phyloP scores from a whole-genome alignment of 2,113 vertebrate genomes.

The Phocoena sinus region DNA sequence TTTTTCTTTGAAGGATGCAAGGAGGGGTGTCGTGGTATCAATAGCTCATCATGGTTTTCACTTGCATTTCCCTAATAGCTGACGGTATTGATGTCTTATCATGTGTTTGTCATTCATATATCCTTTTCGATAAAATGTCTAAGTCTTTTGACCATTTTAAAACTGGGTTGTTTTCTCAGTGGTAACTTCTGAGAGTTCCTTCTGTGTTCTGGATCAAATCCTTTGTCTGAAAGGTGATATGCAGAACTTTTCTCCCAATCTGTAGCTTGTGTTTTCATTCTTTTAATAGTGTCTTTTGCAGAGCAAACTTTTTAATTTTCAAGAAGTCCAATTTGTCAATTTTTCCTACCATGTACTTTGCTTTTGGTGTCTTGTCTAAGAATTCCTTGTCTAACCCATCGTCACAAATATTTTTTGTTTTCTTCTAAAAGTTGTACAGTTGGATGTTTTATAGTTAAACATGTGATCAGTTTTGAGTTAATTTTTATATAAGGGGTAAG shows the following conservation, averaged over 20 bases:
- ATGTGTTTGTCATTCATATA: no score
- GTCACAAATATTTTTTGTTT: neutral
- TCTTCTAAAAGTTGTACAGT: neutral
- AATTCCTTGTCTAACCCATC: neutral
- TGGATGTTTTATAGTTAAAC: neutral
- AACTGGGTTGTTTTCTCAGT: neutral
- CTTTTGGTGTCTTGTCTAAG: neutral
- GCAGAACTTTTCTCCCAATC: no score
- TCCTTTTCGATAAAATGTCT: neutral
- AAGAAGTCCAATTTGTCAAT: neutral
- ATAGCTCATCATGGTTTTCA: neutral
- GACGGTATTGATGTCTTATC: neutral
- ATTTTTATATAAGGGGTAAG: neutral
- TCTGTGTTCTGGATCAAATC: no score
- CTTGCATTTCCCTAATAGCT: neutral
- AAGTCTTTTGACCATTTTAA: neutral
- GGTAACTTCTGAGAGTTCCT: no score
- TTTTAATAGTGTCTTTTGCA: neutral
- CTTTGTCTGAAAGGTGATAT: no score
- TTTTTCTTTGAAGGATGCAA: neutral
- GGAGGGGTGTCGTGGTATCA: neutral
- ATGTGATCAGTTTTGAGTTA: neutral
- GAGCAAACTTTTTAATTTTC: neutral
- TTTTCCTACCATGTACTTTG: neutral
- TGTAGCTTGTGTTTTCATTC: neutral